Base-by-base conservation (phyloP, 1,140 invertebrate species). In the Penaeus japonicus region DNA sequence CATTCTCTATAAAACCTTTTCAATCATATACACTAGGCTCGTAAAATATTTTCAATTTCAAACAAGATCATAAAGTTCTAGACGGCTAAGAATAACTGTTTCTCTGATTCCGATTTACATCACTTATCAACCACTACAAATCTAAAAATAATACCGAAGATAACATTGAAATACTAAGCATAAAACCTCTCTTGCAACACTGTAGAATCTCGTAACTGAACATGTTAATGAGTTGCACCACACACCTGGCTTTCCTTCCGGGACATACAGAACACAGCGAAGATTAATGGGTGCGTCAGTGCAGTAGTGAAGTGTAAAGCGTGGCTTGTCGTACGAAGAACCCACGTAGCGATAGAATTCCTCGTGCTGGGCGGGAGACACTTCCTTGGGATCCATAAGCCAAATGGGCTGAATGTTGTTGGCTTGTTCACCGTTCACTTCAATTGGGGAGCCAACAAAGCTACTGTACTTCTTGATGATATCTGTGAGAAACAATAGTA, bases 391-490 rank as follows among this genome's bases (percentile, higher is more conserved):
- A 90, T 99, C 97, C 93, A 96, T 95, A 91, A 98, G 94, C 98
- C 98, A 99, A 15, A 99, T 92, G 0, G 98, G 97, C 95, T 98
- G 92, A 84, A 94, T 94, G 54, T 95, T 95, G 92, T 98, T 99
- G 0, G 95, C 94, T 93, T 95, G 95, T 91, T 96, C 96, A 55
- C 96, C 96, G 94, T 99, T 99, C 2, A 99, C 92, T 91, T 95
- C 96, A 91, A 99, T 98, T 0, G 98, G 97, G 91, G 96, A 97
- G 10, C 97, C 96, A 75, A 99, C 96, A 92, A 99, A 99, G 92
- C 99, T 99, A 92, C 98, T 99, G 93, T 99, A 99, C 92, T 99
- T 99, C 91, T 97, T 96, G 62, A 99, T 96, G 57, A 99, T 95
- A 89, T 94, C 96, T 96, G 92, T 27, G 93, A 93, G 92, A 89